These are phyloP conservation scores for Poicephalus meyeri DNA, from an alignment of 2,113 vertebrate genomes.

Conservation along the genomic window DNA sequence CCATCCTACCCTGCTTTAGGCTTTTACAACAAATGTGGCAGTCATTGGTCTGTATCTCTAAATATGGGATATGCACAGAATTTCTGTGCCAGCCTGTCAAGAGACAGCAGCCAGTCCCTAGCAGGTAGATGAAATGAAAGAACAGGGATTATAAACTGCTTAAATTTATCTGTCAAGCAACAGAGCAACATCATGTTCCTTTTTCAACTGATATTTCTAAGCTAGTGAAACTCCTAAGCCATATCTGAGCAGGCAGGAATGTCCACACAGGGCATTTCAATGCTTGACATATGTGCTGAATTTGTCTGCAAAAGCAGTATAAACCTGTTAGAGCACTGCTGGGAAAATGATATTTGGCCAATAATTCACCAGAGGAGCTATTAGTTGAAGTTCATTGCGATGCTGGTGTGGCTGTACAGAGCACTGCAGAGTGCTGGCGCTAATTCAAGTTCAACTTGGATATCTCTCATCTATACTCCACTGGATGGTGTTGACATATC, in stretches of 20 bases:
- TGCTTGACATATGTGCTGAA: background rate
- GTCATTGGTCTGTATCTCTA: background rate
- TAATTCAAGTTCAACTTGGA: background rate
- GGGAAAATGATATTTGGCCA: constrained; percentile 30
- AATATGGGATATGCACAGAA: background rate
- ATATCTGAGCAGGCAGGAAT: background rate
- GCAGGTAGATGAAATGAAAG: background rate
- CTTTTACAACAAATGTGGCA: background rate
- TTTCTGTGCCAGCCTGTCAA: background rate
- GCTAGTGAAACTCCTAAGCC: background rate
- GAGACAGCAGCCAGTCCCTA: background rate
- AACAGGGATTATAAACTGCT: background rate
- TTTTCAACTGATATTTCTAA: background rate
- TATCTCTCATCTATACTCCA: background rate
- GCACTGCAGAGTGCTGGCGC: background rate
- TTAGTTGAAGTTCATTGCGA: background rate
- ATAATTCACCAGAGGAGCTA: background rate
- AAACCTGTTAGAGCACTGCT: background rate
- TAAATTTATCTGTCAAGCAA: constrained; percentile 8
- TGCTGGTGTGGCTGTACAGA: background rate
- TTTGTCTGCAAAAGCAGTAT: background rate
- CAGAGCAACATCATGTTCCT: background rate
- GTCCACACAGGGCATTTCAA: background rate
- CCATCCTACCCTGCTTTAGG: background rate
- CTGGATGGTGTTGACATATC: background rate